A percentile compares a stretch with the other conserved stretches of the same genome.
Evolutionary conservation across 1,140 invertebrate species (phyloP).

Genomic region (Drosophila carrolli): DNA sequence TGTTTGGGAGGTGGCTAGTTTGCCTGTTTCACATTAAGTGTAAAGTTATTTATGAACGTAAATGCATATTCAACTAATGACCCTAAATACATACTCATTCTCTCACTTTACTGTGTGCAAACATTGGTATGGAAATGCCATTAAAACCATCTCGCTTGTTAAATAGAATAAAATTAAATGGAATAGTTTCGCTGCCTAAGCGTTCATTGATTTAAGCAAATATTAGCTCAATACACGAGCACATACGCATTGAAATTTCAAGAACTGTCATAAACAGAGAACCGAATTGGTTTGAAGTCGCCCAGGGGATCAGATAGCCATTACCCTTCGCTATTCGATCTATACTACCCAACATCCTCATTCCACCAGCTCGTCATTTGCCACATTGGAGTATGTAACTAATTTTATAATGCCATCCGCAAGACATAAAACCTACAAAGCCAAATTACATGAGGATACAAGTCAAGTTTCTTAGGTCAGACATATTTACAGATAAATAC

Average conservation of each 20-base stretch:
- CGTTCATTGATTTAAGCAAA: conserved; percentile 64
- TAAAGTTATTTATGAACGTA: conserved; percentile 50
- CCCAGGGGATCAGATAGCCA: conserved; percentile 1
- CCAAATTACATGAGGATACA: conserved; percentile 39
- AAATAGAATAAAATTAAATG: conserved; percentile 29
- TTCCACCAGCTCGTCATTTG: background rate
- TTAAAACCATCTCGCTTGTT: conserved; percentile 37
- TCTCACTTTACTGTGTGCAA: conserved; percentile 16
- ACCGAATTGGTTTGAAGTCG: conserved; percentile 8
- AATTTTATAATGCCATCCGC: conserved; percentile 70
- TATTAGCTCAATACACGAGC: conserved; percentile 40
- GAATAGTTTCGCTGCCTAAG: conserved; percentile 42
- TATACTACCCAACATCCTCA: background rate
- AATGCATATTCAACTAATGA: conserved; percentile 58
- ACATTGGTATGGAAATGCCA: conserved; percentile 17
- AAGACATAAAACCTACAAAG: conserved; percentile 68
- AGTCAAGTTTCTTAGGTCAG: conserved; percentile 22
- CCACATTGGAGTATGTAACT: conserved; percentile 51
- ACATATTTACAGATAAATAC: conserved; percentile 13
- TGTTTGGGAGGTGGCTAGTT: background rate
- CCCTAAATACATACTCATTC: conserved; percentile 31
- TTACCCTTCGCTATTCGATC: background rate
- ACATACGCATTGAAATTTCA: conserved; percentile 27
- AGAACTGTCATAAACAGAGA: conserved; percentile 47
- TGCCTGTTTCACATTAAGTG: conserved; percentile 28